These are phyloP conservation scores for Tympanoctomys barrerae DNA, from an alignment of 2,797 vertebrate species.

Conservation along the genomic window DNA sequence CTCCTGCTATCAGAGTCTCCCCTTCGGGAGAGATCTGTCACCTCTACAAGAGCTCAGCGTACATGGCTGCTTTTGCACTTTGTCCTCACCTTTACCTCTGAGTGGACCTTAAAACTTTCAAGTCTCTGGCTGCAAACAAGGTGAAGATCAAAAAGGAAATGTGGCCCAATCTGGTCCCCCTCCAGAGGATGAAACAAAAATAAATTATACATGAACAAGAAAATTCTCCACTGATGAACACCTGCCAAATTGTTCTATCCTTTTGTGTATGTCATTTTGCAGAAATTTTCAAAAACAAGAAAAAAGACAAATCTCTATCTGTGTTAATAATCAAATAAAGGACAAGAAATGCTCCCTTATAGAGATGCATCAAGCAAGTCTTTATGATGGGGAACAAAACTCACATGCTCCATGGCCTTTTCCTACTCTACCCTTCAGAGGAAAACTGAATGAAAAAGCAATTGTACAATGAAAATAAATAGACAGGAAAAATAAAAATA, in stretches of 20 bases:
- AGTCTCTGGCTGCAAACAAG: slow-evolving; percentile 21
- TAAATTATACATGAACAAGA: not conserved
- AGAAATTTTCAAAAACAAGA: not conserved
- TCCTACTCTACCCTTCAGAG: not conserved
- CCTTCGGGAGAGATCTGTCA: not conserved
- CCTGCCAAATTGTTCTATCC: not conserved
- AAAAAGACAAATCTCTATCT: not conserved
- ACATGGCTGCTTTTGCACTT: not conserved
- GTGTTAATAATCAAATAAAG: slow-evolving; percentile 52
- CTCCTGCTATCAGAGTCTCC: not conserved
- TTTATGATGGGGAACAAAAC: not conserved
- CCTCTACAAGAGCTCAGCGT: not conserved
- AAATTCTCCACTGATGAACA: slow-evolving; percentile 12
- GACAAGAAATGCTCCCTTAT: slow-evolving; percentile 3
- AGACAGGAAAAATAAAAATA: not conserved
- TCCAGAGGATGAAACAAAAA: slow-evolving; percentile 50
- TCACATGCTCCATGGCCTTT: not conserved
- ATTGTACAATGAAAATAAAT: not conserved
- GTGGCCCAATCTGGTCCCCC: not conserved
- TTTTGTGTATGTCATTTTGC: slow-evolving; percentile 34
- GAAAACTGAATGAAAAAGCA: slow-evolving; percentile 27
- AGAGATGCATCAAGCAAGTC: not conserved
- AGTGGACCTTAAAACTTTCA: slow-evolving; percentile 42
- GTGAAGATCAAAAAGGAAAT: slow-evolving; percentile 47
- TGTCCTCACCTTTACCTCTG: not conserved